Evolutionary conservation across 2,113 vertebrate genomes (phyloP), one percentile per base, ranked within the genome.

Genomic region (Ictalurus punctatus): DNA sequence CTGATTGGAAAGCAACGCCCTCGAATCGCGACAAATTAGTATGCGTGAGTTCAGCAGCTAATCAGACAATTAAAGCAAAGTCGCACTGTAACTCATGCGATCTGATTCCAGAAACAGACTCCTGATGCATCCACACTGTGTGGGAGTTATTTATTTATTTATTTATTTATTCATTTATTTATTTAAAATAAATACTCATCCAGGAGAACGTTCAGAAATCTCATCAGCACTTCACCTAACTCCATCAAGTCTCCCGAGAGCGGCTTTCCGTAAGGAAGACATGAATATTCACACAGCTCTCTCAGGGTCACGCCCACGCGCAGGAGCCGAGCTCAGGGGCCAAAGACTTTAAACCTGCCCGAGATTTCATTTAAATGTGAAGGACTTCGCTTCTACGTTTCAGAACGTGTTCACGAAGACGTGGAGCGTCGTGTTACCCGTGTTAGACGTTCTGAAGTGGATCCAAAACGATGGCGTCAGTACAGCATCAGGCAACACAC

Each of bases 1-100:
- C 56, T 54, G 86, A 87, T 65, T 80, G 65, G n/a, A 54, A 80
- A 87, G 48, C 44, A 52, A 80, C 59, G 59, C 17, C 58, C 40
- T 30, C 8, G 7, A 65, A 79, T 17, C 69, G 2, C 3, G 54
- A 61, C 69, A 12, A 61, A 52, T 86, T 44, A 86, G 56, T 5
- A 37, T 86, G 52, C 69, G 74, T 40, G 69, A 63, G 25, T 14
- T 78, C 12, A 79, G 74, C 6, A 52, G 58, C 37, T 52, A 59
- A 86, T 58, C 71, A 78, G 54, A 61, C 19, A 61, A 61, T 17
- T 37, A 74, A 74, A 8, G 40, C 27, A 56, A 74, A 58, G 9
- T 54, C 52, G 17, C 52, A 14, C 27, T 40, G 17, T 19, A 63
- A 83, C 19, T 59, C 37, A 59, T 14, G 58, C 0, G 30, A 0